Conservation (phyloP, 2,888 invertebrate species). For the Tubulanus polymorphus region DNA sequence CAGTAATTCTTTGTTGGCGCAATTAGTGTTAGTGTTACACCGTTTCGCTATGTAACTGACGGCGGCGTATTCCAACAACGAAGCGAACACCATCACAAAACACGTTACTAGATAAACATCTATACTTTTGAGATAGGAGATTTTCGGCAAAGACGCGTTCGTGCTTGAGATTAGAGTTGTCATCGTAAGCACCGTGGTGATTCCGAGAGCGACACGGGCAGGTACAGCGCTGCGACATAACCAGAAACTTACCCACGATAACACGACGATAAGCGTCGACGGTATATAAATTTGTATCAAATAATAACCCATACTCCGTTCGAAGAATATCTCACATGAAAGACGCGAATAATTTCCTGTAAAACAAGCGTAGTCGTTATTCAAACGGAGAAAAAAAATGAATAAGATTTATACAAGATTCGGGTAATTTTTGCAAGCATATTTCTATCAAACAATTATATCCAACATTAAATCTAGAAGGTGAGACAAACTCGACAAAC, state of each 20-base stretch:
- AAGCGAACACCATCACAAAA: conserved; percentile 99
- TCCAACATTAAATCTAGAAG: too few species aligned
- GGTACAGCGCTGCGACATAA: conserved; percentile 49
- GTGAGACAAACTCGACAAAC: too few species aligned
- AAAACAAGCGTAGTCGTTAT: conserved; percentile 14
- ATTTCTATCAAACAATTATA: too few species aligned
- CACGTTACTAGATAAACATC: conserved; percentile 96
- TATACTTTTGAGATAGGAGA: conserved; percentile 59
- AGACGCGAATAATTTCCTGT: conserved; percentile 51
- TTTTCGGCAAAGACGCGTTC: conserved; percentile 50
- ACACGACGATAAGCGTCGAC: conserved; percentile 54
- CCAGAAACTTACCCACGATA: conserved; percentile 66
- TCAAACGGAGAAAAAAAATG: background rate
- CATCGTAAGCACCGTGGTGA: conserved; percentile 53
- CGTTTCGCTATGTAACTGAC: conserved; percentile 93
- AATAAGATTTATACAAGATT: background rate
- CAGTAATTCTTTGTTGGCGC: too few species aligned
- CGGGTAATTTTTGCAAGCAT: too few species aligned
- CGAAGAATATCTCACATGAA: conserved; percentile 66
- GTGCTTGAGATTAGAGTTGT: conserved; percentile 53
- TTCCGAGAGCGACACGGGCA: conserved; percentile 49
- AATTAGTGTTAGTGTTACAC: too few species aligned
- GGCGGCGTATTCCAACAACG: conserved; percentile 93
- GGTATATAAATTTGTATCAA: conserved; percentile 57
- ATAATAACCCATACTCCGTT: conserved; percentile 74